Base-by-base conservation (phyloP, 2,113 vertebrate species). In the Lagopus leucura region DNA sequence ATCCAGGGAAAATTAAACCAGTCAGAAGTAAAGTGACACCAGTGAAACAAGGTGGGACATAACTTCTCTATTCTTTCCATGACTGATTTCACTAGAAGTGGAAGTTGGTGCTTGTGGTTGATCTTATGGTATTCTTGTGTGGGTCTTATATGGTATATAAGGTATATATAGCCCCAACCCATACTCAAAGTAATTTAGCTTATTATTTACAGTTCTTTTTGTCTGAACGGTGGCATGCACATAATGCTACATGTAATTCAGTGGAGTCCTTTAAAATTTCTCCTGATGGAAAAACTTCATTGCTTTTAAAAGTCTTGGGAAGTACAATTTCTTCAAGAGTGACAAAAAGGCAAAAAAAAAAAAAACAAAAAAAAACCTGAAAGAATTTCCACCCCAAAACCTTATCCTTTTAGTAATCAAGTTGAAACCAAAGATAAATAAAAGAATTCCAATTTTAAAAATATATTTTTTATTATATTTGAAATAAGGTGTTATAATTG, bases 1-100 rank as follows among this genome's bases (percentile, higher is more conserved):
- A 97, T 47, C 85, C 95, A 79, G 98, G 96, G 77, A 98, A 97
- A 30, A 94, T 97, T 30, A 98, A 98, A 82, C 95, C 97, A n/a
- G 93, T 98, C 70, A 98, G 97, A 88, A 98, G 97, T 96, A 98
- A 97, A 97, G 90, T 97, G 43, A 97, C 98, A 52, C 97, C 98
- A 43, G 94, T 96, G 75, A 98, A 98, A 97, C 97, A 96, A 98
- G 98, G 98, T 98, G 91, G 78, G 96, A 89, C 91, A 22, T 58
- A 34, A 36, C 5, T 38, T 5, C 47, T 69, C 38, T 73, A 38
- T 50, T 55, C 63, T 82, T 54, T 21, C 36, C 25, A 19, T 34
- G 57, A 45, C 52, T 71, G 61, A 7, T 71, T 88, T 69, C n/a
- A 72, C 47, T 73, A 11, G 82, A 88, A 42, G 60, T 20, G n/a